A percentile compares a stretch with the other conserved stretches of the same genome.
Conservation (phyloP, 1,140 invertebrate genomes). For the Hyphantria cunea region DNA sequence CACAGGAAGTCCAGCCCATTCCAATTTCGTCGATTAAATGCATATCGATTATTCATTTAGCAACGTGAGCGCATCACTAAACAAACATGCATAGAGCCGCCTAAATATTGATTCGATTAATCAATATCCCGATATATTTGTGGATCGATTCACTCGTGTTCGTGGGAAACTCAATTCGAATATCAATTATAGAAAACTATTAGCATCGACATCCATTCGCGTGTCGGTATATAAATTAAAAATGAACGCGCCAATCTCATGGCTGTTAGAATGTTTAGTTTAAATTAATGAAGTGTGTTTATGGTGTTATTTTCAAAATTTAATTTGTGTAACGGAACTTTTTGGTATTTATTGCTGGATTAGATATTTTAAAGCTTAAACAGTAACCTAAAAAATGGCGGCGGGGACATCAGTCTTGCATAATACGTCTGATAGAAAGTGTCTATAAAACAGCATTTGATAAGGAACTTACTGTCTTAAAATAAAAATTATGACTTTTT, state of each 20-base stretch:
- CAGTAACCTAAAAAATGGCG: neutral
- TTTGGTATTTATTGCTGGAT: too few relatives aligned
- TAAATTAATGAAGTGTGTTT: slow-evolving; percentile 18
- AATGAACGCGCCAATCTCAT: slow-evolving; percentile 30
- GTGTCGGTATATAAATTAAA: slow-evolving; percentile 34
- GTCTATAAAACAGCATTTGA: too few relatives aligned
- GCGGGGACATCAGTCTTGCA: neutral
- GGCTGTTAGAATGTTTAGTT: slow-evolving; percentile 24
- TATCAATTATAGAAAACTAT: slow-evolving; percentile 40
- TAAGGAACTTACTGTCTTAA: too few relatives aligned
- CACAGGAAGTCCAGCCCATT: neutral
- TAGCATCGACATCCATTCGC: slow-evolving; percentile 32
- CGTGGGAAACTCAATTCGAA: slow-evolving; percentile 44
- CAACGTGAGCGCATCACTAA: slow-evolving; percentile 28
- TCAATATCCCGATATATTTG: slow-evolving; percentile 41
- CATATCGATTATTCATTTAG: neutral
- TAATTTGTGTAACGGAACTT: too few relatives aligned
- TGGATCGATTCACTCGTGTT: slow-evolving; percentile 33
- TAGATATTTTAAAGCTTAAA: too few relatives aligned
- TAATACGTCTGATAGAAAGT: too few relatives aligned
- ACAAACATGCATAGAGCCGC: slow-evolving; percentile 28
- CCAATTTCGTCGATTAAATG: neutral
- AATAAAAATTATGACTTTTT: too few relatives aligned
- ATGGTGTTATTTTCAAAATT: neutral
- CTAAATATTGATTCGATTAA: slow-evolving; percentile 52